A percentile compares a stretch with the other conserved stretches of the same genome.
phyloP scores from a whole-genome alignment of 2,888 invertebrate genomes.

The Mimas tiliae region DNA sequence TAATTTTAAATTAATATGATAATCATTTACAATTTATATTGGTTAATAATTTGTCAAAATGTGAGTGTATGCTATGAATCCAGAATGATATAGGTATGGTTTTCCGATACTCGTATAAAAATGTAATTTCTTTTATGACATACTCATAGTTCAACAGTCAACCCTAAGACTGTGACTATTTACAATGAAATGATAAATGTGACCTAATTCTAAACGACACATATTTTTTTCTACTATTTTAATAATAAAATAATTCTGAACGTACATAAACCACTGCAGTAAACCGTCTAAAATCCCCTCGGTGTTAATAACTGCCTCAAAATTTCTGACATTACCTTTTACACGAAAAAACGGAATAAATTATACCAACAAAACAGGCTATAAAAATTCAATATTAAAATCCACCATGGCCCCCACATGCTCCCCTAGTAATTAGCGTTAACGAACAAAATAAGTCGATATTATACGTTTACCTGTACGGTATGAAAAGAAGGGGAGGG shows the following conservation, averaged over 20 bases:
- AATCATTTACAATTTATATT: too few relatives aligned
- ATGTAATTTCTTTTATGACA: too few relatives aligned
- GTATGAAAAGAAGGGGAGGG: constrained; percentile 1
- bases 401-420: constrained; percentile 8
- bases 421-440: constrained; percentile 21
- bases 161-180: too few relatives aligned
- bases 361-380: constrained; percentile 5
- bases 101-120: too few relatives aligned
- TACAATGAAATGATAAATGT: too few relatives aligned
- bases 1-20: too few relatives aligned
- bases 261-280: neutral
- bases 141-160: too few relatives aligned
- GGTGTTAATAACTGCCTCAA: neutral
- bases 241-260: too few relatives aligned
- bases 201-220: neutral
- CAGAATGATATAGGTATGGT: too few relatives aligned
- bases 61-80: too few relatives aligned
- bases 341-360: constrained; percentile 21
- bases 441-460: constrained; percentile 12
- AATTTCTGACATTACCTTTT: neutral
- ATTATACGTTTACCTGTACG: constrained; percentile 26
- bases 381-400: constrained; percentile 22
- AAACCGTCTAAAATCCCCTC: neutral
- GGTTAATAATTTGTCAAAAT: too few relatives aligned
- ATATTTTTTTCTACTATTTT: too few relatives aligned